These are phyloP conservation scores for Pyxicephalus adspersus DNA, from an alignment of 2,113 vertebrate genomes.

Conservation along the genomic window DNA sequence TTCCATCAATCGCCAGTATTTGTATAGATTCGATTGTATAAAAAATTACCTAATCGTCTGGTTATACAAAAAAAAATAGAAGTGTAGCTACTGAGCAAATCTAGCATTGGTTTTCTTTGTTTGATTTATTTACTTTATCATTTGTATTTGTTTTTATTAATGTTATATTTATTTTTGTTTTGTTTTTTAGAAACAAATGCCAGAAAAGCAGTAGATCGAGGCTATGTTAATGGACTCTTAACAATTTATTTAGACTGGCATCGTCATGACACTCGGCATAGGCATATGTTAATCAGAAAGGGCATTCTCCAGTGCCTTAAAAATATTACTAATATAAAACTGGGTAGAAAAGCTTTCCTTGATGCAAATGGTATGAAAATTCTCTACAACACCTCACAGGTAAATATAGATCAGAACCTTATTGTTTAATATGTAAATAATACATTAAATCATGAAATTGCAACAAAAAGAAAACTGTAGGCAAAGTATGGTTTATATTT, in stretches of 20 bases:
- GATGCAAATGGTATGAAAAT: conserved; percentile 94
- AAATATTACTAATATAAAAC: conserved; percentile 90
- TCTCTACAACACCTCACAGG: conserved; percentile 91
- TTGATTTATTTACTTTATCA: background rate
- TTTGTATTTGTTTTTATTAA: background rate
- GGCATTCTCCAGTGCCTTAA: conserved; percentile 92
- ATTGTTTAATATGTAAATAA: too few species aligned
- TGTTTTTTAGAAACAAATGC: conserved; percentile 88
- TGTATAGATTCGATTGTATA: too few species aligned
- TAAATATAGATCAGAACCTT: conserved; percentile 61
- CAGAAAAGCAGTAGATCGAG: conserved; percentile 88
- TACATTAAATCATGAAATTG: too few species aligned
- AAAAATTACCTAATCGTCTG: too few species aligned
- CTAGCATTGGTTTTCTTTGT: too few species aligned
- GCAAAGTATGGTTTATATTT: too few species aligned
- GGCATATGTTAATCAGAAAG: conserved; percentile 91
- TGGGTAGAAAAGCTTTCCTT: conserved; percentile 91
- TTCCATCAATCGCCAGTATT: too few species aligned
- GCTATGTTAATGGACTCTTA: conserved; percentile 84
- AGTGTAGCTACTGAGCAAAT: too few species aligned
- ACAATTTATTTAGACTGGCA: conserved; percentile 94
- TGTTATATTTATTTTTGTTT: background rate
- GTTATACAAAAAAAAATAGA: too few species aligned
- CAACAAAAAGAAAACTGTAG: too few species aligned
- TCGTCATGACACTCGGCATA: conserved; percentile 88